These are phyloP conservation scores for Pediacus dermestoides DNA, from an alignment of 2,888 invertebrate genomes.

Conservation along the genomic window DNA sequence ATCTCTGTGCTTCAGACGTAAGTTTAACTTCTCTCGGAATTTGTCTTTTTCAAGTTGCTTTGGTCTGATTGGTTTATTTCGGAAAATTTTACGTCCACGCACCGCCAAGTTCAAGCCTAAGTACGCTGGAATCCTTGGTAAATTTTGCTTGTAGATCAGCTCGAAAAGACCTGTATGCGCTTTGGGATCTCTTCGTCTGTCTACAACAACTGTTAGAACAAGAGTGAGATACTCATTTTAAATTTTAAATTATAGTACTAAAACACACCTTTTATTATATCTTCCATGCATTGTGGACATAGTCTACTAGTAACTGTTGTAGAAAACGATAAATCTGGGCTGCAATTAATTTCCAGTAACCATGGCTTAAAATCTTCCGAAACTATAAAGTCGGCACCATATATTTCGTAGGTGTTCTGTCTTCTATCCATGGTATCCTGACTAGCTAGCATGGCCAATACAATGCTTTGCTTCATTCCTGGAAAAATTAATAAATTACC, in stretches of 20 bases:
- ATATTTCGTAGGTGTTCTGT: constrained; percentile 85
- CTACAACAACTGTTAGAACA: constrained; percentile 67
- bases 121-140: constrained; percentile 77
- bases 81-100: constrained; percentile 62
- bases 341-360: constrained; percentile 93
- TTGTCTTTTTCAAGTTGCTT: not conserved
- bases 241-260: no score
- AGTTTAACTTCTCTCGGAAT: not conserved
- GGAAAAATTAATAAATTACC: constrained; percentile 4
- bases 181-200: constrained; percentile 65
- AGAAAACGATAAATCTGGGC: constrained; percentile 87
- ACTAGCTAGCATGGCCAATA: constrained; percentile 80
- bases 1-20: constrained; percentile 19
- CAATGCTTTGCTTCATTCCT: constrained; percentile 50
- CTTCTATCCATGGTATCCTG: constrained; percentile 81
- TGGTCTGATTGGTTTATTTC: no score
- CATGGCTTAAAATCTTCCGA: constrained; percentile 84
- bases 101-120: constrained; percentile 69
- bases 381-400: constrained; percentile 94
- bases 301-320: constrained; percentile 84
- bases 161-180: constrained; percentile 81
- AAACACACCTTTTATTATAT: constrained; percentile 79
- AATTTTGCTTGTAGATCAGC: constrained; percentile 70
- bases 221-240: constrained; percentile 6
- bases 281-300: constrained; percentile 84